phyloP scores from a whole-genome alignment of 2,888 invertebrate genomes.

The Luperina nickerlii region DNA sequence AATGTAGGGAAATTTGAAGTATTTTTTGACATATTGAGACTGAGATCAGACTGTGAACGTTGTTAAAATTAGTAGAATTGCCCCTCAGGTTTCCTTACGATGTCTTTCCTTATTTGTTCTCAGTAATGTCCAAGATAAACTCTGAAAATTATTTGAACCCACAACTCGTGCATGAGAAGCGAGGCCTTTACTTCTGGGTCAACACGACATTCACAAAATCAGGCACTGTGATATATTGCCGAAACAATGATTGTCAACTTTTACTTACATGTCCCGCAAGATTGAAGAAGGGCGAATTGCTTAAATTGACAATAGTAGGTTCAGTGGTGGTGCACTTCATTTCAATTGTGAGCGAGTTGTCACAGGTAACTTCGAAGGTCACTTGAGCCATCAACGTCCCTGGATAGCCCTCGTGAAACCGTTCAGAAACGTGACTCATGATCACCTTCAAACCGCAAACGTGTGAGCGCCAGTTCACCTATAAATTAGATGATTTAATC shows the following conservation, averaged over 20 bases:
- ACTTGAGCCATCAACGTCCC: constrained; percentile 94
- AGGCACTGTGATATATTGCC: background rate
- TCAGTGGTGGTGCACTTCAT: constrained; percentile 94
- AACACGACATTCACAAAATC: no score
- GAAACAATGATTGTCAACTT: background rate
- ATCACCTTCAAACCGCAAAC: constrained; percentile 91
- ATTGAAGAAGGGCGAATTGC: constrained; percentile 97
- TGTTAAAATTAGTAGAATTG: no score
- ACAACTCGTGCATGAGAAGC: background rate
- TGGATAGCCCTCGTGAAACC: constrained; percentile 97
- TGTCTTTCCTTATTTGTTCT: background rate
- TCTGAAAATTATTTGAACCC: background rate
- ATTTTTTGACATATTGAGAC: no score
- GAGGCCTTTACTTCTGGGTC: background rate
- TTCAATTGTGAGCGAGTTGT: constrained; percentile 93
- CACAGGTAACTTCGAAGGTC: constrained; percentile 92
- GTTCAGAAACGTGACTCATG: constrained; percentile 94
- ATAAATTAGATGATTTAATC: constrained; percentile 21
- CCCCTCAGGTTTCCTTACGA: background rate
- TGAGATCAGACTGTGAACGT: no score
- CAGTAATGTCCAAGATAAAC: background rate
- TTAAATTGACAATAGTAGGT: constrained; percentile 96
- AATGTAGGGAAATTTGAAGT: no score
- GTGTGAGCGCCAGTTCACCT: constrained; percentile 92
- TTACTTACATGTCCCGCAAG: constrained; percentile 95